phyloP scores from a whole-genome alignment of 2,113 vertebrate species.

The Nerophis ophidion region DNA sequence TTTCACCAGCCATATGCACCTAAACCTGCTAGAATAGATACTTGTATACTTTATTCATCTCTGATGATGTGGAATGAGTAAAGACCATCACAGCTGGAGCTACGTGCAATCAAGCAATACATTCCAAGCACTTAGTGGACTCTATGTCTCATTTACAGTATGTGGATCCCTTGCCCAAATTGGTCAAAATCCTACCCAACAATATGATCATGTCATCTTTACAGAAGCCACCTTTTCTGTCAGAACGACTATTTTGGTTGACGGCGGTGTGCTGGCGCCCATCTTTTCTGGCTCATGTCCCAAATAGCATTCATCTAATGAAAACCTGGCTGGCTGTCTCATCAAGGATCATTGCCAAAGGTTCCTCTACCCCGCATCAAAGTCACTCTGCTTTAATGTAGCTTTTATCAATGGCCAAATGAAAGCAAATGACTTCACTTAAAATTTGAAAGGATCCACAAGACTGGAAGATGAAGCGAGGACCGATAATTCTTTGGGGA shows the following conservation, averaged over 20 bases:
- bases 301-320: constrained; percentile 70
- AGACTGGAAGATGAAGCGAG: constrained; percentile 45
- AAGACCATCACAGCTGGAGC: no score
- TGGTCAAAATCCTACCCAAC: no score
- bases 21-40: no score
- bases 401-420: constrained; percentile 67
- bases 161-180: no score
- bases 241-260: constrained; percentile 61
- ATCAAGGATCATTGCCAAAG: constrained; percentile 63
- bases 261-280: constrained; percentile 60
- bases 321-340: constrained; percentile 67
- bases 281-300: constrained; percentile 65
- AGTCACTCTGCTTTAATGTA: constrained; percentile 65
- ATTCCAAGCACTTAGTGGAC: no score
- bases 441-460: constrained; percentile 52
- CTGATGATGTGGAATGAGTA: no score
- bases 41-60: no score
- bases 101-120: no score
- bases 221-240: constrained; percentile 38
- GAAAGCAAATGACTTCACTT: constrained; percentile 61
- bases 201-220: background rate
- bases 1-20: no score
- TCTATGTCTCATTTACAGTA: no score
- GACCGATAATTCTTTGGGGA: constrained; percentile 40
- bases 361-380: constrained; percentile 64